A percentile compares a stretch with the other conserved stretches of the same genome.
Conservation (phyloP, 2,797 vertebrate species). For the Sebastes dallii region DNA sequence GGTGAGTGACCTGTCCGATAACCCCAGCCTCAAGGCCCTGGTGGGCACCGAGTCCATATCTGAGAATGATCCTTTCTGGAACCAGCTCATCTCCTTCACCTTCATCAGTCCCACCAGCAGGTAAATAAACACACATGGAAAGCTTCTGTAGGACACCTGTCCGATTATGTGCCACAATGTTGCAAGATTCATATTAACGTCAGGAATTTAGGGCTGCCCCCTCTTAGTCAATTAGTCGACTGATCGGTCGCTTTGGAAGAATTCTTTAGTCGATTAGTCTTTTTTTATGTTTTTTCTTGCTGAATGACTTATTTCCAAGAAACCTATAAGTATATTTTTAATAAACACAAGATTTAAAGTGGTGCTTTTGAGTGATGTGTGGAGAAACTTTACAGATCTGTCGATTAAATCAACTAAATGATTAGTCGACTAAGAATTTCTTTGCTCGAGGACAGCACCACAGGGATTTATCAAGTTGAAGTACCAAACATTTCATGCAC, state of each 20-base stretch:
- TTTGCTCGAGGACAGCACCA: too few relatives aligned
- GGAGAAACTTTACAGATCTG: not conserved
- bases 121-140: slow-evolving; percentile 70
- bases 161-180: not conserved
- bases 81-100: slow-evolving; percentile 97
- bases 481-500: not conserved
- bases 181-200: not conserved
- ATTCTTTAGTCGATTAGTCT: not conserved
- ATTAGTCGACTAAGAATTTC: too few relatives aligned
- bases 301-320: not conserved
- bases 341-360: not conserved
- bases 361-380: not conserved
- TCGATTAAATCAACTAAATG: not conserved
- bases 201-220: not conserved
- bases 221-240: too few relatives aligned
- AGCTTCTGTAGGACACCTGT: not conserved
- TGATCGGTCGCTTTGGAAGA: too few relatives aligned
- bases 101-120: slow-evolving; percentile 94
- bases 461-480: not conserved
- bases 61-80: slow-evolving; percentile 98
- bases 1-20: too few relatives aligned
- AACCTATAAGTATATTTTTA: not conserved
- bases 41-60: slow-evolving; percentile 91
- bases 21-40: slow-evolving; percentile 86
- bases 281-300: not conserved